phyloP scores from a whole-genome alignment of 1,140 invertebrate species.

The Drosophila takahashii region DNA sequence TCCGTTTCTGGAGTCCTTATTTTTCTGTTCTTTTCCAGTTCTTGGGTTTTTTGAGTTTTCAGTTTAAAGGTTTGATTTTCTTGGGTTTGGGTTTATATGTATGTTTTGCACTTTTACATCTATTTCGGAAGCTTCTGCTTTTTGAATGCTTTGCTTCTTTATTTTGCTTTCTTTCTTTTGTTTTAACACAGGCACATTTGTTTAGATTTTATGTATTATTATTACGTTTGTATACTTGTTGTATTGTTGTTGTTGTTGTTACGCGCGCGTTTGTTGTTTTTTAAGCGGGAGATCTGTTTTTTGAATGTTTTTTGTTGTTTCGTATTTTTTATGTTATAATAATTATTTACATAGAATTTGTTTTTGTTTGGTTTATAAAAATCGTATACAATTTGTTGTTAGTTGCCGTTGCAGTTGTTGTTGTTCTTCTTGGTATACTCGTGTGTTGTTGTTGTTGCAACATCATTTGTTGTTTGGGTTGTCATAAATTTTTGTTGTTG shows the following conservation, averaged over 20 bases:
- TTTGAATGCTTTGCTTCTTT: conserved; percentile 31
- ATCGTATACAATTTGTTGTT: conserved; percentile 79
- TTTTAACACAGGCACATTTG: conserved; percentile 80
- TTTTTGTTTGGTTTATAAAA: conserved; percentile 76
- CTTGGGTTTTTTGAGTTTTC: conserved; percentile 10
- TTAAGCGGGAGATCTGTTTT: conserved; percentile 44
- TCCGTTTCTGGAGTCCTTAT: conserved; percentile 42
- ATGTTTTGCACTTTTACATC: conserved; percentile 58
- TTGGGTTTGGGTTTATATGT: conserved; percentile 2
- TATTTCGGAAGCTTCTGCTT: conserved; percentile 58
- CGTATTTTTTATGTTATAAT: conserved; percentile 27
- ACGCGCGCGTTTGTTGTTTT: conserved; percentile 50
- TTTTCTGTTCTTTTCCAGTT: conserved; percentile 2
- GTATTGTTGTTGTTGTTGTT: conserved; percentile 32
- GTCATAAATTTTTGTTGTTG: conserved; percentile 52
- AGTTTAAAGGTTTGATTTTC: conserved; percentile 1
- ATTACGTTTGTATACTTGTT: conserved; percentile 75
- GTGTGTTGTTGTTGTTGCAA: conserved; percentile 39
- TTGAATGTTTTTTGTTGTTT: conserved; percentile 13
- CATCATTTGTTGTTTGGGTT: conserved; percentile 44
- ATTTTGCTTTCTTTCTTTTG: conserved; percentile 30
- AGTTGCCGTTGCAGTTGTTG: conserved; percentile 39
- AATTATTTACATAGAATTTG: conserved; percentile 76
- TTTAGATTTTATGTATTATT: conserved; percentile 73
- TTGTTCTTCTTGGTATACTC: conserved; percentile 59